Percentiles rank a stretch among this genome's conserved stretches.
phyloP scores from a whole-genome alignment of 1,140 invertebrate species.

The Medauroidea extradentata region DNA sequence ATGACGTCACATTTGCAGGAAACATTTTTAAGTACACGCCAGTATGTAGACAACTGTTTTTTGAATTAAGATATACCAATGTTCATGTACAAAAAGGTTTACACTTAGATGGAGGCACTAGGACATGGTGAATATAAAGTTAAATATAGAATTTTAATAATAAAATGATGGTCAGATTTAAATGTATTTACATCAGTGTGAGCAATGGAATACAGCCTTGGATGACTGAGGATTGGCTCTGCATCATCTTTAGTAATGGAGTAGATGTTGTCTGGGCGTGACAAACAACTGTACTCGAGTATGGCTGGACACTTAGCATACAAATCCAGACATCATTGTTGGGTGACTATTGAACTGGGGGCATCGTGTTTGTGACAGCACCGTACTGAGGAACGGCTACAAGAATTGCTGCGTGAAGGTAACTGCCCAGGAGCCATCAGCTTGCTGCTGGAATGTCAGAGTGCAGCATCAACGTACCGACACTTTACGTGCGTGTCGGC shows the following conservation, averaged over 20 bases:
- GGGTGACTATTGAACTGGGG: not conserved
- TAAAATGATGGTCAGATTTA: too few species aligned
- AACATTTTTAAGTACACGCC: too few species aligned
- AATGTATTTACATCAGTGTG: too few species aligned
- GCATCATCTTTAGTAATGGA: not conserved
- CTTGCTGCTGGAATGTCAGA: constrained; percentile 81
- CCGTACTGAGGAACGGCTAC: constrained; percentile 77
- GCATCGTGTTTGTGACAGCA: constrained; percentile 47
- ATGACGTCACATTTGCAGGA: too few species aligned
- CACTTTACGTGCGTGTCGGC: constrained; percentile 85
- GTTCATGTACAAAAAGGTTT: too few species aligned
- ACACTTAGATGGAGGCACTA: too few species aligned
- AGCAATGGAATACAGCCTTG: too few species aligned
- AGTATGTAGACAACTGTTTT: too few species aligned
- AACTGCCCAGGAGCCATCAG: constrained; percentile 88
- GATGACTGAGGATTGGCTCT: not conserved
- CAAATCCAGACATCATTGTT: not conserved
- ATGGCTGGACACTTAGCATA: not conserved
- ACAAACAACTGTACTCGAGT: not conserved
- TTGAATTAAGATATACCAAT: too few species aligned
- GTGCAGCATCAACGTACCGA: constrained; percentile 71
- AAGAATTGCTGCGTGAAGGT: constrained; percentile 73
- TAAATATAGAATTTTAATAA: too few species aligned
- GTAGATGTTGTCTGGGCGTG: not conserved
- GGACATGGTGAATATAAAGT: too few species aligned